Conservation (phyloP, 2,888 invertebrate genomes). For the Eustalomyia histrio region DNA sequence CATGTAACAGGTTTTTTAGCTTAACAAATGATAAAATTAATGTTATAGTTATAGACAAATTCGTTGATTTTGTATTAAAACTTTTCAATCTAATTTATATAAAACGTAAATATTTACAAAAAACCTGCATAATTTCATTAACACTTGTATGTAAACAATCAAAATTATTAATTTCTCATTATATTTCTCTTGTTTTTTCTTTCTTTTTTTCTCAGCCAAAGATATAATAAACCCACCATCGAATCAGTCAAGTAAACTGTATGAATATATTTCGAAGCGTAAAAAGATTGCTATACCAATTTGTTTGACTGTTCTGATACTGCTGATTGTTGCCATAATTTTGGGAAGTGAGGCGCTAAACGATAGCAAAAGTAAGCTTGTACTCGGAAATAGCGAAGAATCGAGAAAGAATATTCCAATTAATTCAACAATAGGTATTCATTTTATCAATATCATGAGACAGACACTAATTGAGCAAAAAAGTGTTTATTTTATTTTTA, state of each 20-base stretch:
- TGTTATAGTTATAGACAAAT: too few species aligned
- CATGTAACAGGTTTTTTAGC: too few species aligned
- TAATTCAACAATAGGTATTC: constrained; percentile 80
- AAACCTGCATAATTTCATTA: constrained; percentile 36
- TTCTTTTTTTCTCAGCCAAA: constrained; percentile 64
- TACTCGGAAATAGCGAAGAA: constrained; percentile 78
- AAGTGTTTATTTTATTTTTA: background rate
- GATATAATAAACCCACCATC: constrained; percentile 52
- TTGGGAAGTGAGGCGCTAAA: constrained; percentile 62
- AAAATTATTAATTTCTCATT: constrained; percentile 11
- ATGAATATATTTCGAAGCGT: constrained; percentile 67
- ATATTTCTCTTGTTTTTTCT: constrained; percentile 7
- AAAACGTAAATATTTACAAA: too few species aligned
- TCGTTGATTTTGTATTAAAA: too few species aligned
- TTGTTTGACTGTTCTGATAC: constrained; percentile 47
- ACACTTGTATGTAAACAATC: constrained; percentile 11
- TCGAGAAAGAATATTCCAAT: constrained; percentile 79
- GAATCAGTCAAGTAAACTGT: constrained; percentile 45
- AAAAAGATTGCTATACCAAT: constrained; percentile 67
- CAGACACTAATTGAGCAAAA: constrained; percentile 2
- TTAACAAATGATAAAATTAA: too few species aligned
- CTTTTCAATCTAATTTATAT: too few species aligned
- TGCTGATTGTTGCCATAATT: constrained; percentile 68
- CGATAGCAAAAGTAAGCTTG: constrained; percentile 74
- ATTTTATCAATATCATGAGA: constrained; percentile 54